phyloP scores from a whole-genome alignment of 2,113 vertebrate species.

The Mormyrus iriodes region DNA sequence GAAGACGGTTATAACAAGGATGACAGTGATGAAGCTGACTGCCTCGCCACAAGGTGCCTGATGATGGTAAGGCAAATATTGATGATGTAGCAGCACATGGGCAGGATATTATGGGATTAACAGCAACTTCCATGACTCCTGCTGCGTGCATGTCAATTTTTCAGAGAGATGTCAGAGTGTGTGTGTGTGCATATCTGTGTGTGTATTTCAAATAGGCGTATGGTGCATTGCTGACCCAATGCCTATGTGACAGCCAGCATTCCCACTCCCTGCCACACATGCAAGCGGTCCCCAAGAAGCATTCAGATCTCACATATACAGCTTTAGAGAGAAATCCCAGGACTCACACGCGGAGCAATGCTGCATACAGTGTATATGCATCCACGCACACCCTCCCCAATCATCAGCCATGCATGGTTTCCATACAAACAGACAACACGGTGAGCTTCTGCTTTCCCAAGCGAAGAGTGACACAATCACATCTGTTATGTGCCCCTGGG shows the following conservation, averaged over 20 bases:
- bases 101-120: background rate
- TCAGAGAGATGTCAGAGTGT: background rate
- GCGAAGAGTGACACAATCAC: background rate
- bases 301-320: background rate
- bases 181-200: background rate
- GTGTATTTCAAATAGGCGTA: background rate
- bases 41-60: background rate
- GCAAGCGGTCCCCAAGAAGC: background rate
- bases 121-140: background rate
- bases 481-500: background rate
- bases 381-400: background rate
- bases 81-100: background rate
- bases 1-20: background rate
- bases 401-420: background rate
- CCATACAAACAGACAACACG: background rate
- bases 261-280: background rate
- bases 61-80: background rate
- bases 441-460: background rate
- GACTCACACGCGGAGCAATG: background rate
- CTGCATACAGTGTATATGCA: background rate
- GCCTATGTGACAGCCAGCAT: conserved; percentile 5
- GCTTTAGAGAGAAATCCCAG: background rate
- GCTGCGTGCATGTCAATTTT: background rate
- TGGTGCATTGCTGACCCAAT: background rate
- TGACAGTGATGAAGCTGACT: background rate